Evolutionary conservation across 2,797 vertebrate genomes (phyloP).

Genomic region (Channa striata): DNA sequence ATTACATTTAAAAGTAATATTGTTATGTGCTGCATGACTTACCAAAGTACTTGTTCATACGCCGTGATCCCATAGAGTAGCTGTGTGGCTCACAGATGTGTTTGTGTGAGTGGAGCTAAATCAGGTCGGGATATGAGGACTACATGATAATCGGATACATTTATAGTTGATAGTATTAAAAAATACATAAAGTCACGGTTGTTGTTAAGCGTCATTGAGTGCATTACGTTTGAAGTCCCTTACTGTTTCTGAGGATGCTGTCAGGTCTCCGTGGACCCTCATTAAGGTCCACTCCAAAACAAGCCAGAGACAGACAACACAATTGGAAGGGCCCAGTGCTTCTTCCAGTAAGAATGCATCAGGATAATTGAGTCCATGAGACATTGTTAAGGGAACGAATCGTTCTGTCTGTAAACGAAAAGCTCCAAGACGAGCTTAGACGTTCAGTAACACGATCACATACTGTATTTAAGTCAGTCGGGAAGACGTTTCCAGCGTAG

Average conservation of each 20-base stretch:
- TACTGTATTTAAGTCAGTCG: too few species aligned
- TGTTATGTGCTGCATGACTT: too few species aligned
- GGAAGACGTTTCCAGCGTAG: neutral
- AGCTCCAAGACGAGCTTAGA: too few species aligned
- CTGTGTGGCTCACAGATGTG: neutral
- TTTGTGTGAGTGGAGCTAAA: too few species aligned
- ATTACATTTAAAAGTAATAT: too few species aligned
- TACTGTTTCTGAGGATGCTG: constrained; percentile 2
- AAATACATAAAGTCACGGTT: neutral
- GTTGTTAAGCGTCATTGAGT: neutral
- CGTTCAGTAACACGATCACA: too few species aligned
- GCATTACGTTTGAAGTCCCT: neutral
- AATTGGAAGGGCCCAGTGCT: neutral
- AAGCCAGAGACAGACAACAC: neutral
- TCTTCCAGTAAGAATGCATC: constrained; percentile 16
- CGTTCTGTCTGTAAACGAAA: neutral
- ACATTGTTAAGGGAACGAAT: constrained; percentile 20
- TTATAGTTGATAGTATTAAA: neutral
- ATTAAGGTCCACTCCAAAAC: neutral
- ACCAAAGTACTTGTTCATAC: too few species aligned
- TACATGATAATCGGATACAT: neutral
- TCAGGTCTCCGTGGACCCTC: constrained; percentile 4
- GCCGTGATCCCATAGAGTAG: too few species aligned
- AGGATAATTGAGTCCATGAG: constrained; percentile 14
- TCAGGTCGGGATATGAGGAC: neutral